These are phyloP conservation scores for Felis catus DNA, from an alignment of 2,113 vertebrate species.

Conservation along the genomic window F.catus_Fca126_mat1.0 CM031416.1:67399501-67400000, in stretches of 20 bases:
- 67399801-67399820: neutral
- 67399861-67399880: neutral
- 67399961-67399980: neutral
- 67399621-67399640: neutral
- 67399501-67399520: constrained; percentile 18
- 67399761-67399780: neutral
- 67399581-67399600: neutral
- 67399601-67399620: neutral
- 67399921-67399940: neutral
- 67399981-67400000: neutral
- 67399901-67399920: neutral
- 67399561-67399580: neutral
- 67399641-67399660: neutral
- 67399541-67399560: neutral
- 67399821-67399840: neutral
- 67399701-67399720: neutral
- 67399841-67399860: neutral
- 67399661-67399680: neutral
- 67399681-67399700: neutral
- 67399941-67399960: neutral
- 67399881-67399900: neutral
- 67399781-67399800: neutral
- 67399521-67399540: neutral
- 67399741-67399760: neutral
- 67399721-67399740: neutral